phyloP scores from a whole-genome alignment of 2,888 invertebrate genomes.

The Lamellibrachia columna region DNA sequence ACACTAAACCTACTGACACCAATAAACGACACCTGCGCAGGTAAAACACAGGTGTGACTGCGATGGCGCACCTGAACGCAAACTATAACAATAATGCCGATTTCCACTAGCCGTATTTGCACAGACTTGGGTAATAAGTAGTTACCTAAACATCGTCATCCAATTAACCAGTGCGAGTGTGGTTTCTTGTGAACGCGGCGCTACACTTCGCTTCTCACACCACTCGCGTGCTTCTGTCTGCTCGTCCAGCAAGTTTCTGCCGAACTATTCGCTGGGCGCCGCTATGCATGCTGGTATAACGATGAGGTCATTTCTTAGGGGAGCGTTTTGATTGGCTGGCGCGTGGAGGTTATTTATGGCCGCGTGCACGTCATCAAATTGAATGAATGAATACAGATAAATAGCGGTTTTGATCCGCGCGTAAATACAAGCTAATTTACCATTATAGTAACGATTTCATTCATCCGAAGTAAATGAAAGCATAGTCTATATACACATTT shows the following conservation, averaged over 20 bases:
- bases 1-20: background rate
- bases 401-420: background rate
- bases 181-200: background rate
- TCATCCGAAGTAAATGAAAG: background rate
- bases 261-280: constrained; percentile 1
- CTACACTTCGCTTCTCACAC: background rate
- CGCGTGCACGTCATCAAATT: background rate
- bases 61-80: background rate
- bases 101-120: background rate
- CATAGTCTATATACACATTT: background rate
- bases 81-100: background rate
- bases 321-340: background rate
- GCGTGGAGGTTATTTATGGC: background rate
- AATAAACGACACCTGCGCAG: background rate
- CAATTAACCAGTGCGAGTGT: background rate
- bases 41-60: background rate
- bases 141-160: background rate
- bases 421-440: background rate
- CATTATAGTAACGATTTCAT: background rate
- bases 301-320: background rate
- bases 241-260: background rate
- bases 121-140: background rate
- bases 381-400: background rate
- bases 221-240: background rate
- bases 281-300: constrained; percentile 6